Evolutionary conservation across 2,113 vertebrate genomes (phyloP), one percentile per base, ranked within the genome.

Genomic region (Gopherus flavomarginatus): DNA sequence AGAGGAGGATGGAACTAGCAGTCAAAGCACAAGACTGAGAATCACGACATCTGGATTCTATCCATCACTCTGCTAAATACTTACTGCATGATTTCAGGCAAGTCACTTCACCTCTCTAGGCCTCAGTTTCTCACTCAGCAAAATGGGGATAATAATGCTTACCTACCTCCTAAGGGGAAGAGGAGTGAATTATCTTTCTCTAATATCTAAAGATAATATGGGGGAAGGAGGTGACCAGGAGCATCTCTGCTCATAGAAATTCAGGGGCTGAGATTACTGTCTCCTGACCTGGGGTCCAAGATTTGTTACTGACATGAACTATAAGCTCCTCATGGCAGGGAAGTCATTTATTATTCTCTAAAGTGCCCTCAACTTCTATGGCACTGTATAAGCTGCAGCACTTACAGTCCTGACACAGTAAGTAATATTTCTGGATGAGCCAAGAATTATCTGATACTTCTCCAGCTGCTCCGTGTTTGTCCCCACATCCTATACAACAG

Each of bases 21-120:
- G 90, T 31, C 85, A 93, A 90, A 94, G 81, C 56, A 44, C 26
- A 27, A 44, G 42, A 89, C 35, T 72, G 82, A 49, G 10, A 24
- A 72, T 12, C 57, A 50, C 53, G 52, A 1, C 3, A 78, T 86
- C 94, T 12, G 83, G n/a, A 80, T 69, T 62, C 87, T 89, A 38
- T 17, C 42, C 89, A 84, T 13, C 44, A 42, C 52, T 94, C 47
- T 57, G 2, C n/a, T 35, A 94, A 13, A 72, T 17, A 85, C 24
- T 2, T 56, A 38, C 19, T 82, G 75, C 31, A 47, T 80, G 87
- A 83, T 93, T 5, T n/a, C 56, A 22, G 17, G 35, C 21, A 84
- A 89, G 56, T 10, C 16, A 65, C 56, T 96, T 87, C 57, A 72
- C 26, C 6, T 53, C 78, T 72, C 89, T 1, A 38, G 42, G 22